phyloP scores from a whole-genome alignment of 2,113 vertebrate species.

The Clinocottus analis region DNA sequence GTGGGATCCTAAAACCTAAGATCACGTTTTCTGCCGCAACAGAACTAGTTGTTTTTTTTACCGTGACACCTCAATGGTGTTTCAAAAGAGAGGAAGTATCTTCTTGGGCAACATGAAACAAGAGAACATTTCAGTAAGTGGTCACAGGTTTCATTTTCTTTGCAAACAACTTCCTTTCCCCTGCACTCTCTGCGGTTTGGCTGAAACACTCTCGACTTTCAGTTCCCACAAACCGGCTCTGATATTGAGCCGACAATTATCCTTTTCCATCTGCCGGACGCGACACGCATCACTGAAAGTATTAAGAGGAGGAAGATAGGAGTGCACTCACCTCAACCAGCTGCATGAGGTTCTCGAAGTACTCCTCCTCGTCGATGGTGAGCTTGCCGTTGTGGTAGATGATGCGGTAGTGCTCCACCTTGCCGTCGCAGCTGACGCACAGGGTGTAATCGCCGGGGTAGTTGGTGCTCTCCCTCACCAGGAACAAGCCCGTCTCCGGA shows the following conservation, averaged over 20 bases:
- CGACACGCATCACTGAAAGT: not conserved
- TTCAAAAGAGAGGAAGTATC: not conserved
- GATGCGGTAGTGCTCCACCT: conserved; percentile 99
- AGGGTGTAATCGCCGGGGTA: conserved; percentile 98
- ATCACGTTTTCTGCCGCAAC: not conserved
- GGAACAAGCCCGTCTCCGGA: conserved; percentile 92
- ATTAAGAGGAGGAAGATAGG: not conserved
- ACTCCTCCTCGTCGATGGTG: conserved; percentile 97
- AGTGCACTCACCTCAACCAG: conserved; percentile 92
- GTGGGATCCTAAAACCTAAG: not conserved
- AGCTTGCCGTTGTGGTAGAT: conserved; percentile 97
- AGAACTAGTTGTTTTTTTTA: no score
- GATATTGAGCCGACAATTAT: conserved; percentile 8
- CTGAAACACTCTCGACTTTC: not conserved
- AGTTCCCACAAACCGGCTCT: not conserved
- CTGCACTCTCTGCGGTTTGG: not conserved
- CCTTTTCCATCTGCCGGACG: conserved; percentile 10
- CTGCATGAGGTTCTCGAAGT: conserved; percentile 99
- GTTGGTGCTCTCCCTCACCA: conserved; percentile 99
- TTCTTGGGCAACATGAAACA: not conserved
- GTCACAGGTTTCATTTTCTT: conserved; percentile 35
- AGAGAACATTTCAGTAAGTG: not conserved
- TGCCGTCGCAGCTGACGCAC: conserved; percentile 97
- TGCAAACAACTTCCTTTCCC: no score
- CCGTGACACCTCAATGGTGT: no score